phyloP scores from a whole-genome alignment of 2,113 vertebrate species.

The Rhegmatorhina hoffmannsi region DNA sequence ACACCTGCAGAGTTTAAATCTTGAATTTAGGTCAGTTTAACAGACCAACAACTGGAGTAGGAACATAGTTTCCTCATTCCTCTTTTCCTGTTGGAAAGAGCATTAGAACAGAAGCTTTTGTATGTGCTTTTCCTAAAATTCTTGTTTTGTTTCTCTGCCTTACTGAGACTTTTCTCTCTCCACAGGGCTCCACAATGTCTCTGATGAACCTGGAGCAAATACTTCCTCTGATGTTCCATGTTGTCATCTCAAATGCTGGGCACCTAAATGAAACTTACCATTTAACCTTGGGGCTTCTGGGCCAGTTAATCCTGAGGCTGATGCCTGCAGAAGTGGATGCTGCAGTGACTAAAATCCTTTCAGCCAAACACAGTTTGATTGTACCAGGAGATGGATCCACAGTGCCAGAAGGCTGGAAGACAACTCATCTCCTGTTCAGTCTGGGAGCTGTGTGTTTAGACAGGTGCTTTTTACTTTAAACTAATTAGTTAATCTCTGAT shows the following conservation, averaged over 20 bases:
- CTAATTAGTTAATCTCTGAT: neutral
- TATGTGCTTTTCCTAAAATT: neutral
- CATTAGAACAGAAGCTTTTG: neutral
- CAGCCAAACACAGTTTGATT: conserved; percentile 85
- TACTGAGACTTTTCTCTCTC: neutral
- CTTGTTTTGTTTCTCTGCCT: neutral
- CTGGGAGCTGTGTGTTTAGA: conserved; percentile 94
- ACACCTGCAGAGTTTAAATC: neutral
- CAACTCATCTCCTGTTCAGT: conserved; percentile 92
- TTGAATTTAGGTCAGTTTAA: neutral
- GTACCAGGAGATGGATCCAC: conserved; percentile 76
- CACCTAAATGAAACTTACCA: conserved; percentile 96
- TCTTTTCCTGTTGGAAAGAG: neutral
- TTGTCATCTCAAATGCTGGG: conserved; percentile 93
- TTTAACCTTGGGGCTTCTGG: conserved; percentile 92
- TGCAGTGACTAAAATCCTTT: conserved; percentile 87
- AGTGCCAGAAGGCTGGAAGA: conserved; percentile 90
- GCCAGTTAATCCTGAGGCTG: conserved; percentile 89
- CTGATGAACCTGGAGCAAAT: conserved; percentile 87
- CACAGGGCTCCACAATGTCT: conserved; percentile 80
- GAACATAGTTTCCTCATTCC: neutral
- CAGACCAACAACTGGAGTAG: neutral
- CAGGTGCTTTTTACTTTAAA: conserved; percentile 79
- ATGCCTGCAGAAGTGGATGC: conserved; percentile 85
- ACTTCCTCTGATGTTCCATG: conserved; percentile 92